A percentile compares a stretch with the other conserved stretches of the same genome.
Conservation (phyloP, 2,113 vertebrate species). For the Nyctibius bracteatus region DNA sequence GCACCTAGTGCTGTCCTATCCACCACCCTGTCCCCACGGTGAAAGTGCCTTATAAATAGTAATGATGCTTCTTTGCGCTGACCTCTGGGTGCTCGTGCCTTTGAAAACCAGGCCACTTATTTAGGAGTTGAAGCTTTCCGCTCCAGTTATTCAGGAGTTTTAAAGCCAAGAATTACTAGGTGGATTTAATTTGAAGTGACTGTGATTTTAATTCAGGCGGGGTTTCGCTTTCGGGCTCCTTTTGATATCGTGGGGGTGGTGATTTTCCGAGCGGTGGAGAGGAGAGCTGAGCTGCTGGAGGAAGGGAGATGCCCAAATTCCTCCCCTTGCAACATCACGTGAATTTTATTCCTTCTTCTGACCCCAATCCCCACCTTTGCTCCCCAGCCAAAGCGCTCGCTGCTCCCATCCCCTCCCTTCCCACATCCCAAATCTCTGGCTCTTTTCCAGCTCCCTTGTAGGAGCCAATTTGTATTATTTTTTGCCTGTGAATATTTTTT, state of each 20-base stretch:
- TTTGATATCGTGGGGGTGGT: background rate
- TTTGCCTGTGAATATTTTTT: background rate
- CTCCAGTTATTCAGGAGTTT: constrained; percentile 39
- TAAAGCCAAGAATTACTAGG: constrained; percentile 44
- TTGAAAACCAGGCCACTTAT: constrained; percentile 45
- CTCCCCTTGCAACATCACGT: background rate
- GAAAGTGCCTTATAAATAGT: constrained; percentile 11
- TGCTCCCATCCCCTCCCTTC: background rate
- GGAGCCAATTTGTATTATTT: background rate
- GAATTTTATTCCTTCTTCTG: background rate
- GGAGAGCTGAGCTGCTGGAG: background rate
- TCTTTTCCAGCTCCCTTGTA: background rate
- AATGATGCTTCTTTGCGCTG: constrained; percentile 22
- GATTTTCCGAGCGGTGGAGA: background rate
- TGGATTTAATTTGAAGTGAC: constrained; percentile 53
- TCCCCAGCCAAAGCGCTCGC: background rate
- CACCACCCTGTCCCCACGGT: background rate
- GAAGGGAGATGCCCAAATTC: background rate
- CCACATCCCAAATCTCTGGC: background rate
- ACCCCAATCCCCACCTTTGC: background rate
- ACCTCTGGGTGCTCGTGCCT: constrained; percentile 41
- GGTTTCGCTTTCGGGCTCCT: constrained; percentile 19
- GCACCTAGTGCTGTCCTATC: background rate
- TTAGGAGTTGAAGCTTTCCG: constrained; percentile 40
- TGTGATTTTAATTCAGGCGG: constrained; percentile 10